A percentile compares a stretch with the other conserved stretches of the same genome.
phyloP scores from a whole-genome alignment of 2,113 vertebrate genomes.

The Ochotona princeps region DNA sequence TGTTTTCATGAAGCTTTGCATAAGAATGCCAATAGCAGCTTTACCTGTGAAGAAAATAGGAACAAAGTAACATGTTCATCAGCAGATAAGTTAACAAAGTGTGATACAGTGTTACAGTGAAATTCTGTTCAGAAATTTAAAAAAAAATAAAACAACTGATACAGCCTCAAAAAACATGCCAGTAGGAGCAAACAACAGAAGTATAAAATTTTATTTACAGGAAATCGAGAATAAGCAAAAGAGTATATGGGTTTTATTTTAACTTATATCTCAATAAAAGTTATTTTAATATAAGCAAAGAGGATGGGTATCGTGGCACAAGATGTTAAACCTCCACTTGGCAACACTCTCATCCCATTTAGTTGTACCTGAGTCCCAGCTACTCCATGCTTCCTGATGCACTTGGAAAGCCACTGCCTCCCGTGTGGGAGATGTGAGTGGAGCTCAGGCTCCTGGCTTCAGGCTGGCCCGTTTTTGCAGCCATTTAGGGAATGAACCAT shows the following conservation, averaged over 20 bases:
- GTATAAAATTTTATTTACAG: neutral
- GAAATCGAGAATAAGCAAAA: neutral
- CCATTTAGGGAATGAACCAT: too few relatives aligned
- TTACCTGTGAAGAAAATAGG: neutral
- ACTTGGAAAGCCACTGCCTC: too few relatives aligned
- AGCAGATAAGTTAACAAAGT: neutral
- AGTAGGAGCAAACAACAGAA: neutral
- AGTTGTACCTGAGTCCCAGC: too few relatives aligned
- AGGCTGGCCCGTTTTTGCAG: too few relatives aligned
- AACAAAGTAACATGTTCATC: neutral
- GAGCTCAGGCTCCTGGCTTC: too few relatives aligned
- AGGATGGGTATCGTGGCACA: too few relatives aligned
- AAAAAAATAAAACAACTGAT: neutral
- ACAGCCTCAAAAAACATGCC: neutral
- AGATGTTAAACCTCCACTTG: too few relatives aligned
- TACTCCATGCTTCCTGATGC: too few relatives aligned
- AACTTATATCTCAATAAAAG: slow-evolving; percentile 17
- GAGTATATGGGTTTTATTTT: neutral
- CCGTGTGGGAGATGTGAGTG: too few relatives aligned
- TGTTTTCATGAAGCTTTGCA: neutral
- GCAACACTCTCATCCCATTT: too few relatives aligned
- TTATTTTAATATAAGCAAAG: slow-evolving; percentile 7
- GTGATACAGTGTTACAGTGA: neutral
- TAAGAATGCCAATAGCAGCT: neutral
- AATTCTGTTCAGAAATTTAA: neutral